phyloP scores from a whole-genome alignment of 2,888 invertebrate genomes.

The Ischnura elegans region DNA sequence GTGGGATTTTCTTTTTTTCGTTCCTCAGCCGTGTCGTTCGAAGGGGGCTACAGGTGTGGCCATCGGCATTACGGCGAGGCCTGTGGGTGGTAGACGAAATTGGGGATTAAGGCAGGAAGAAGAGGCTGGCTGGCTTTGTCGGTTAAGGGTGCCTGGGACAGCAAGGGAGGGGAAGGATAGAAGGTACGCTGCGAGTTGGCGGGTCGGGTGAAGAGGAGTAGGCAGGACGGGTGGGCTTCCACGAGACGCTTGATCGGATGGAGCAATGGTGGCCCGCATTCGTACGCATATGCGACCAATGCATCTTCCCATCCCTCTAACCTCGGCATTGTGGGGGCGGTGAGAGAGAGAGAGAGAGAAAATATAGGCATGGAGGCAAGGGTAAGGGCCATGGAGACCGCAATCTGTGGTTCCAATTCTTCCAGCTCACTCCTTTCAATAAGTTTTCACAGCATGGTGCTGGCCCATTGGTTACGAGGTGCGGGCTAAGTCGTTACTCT shows the following conservation, averaged over 20 bases:
- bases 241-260: too few species aligned
- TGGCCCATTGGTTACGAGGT: conserved; percentile 65
- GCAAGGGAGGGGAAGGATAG: not conserved
- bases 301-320: conserved; percentile 32
- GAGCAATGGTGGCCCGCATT: not conserved
- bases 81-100: conserved; percentile 38
- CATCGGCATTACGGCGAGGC: conserved; percentile 36
- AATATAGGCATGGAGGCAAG: too few species aligned
- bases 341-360: not conserved
- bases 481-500: conserved; percentile 36
- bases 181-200: too few species aligned
- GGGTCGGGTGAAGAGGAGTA: not conserved
- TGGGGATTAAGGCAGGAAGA: not conserved
- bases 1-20: too few species aligned
- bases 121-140: not conserved
- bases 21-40: conserved; percentile 21
- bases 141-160: not conserved
- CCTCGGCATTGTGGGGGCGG: not conserved
- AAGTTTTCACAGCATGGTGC: conserved; percentile 67
- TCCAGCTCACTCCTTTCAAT: conserved; percentile 55
- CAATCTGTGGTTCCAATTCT: conserved; percentile 65
- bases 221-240: not conserved
- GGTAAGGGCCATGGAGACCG: not conserved
- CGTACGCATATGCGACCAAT: conserved; percentile 60
- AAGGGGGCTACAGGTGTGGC: conserved; percentile 47